Evolutionary conservation across 2,888 invertebrate genomes (phyloP).

Genomic region (Eilema griseolum): DNA sequence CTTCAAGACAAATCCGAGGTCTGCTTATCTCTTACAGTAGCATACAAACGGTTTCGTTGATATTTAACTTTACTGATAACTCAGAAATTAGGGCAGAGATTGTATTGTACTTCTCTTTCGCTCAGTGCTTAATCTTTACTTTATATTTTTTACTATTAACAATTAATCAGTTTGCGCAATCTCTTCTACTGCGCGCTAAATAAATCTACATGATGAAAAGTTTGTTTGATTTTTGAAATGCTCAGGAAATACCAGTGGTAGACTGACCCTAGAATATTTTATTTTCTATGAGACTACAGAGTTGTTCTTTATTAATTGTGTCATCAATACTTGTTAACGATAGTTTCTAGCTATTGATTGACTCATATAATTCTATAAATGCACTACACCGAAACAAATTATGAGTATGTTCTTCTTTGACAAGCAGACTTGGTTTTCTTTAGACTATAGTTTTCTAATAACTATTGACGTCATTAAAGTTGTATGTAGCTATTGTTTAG

Average conservation of each 20-base stretch:
- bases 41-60: constrained; percentile 63
- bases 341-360: not conserved
- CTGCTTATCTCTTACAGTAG: constrained; percentile 61
- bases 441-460: not conserved
- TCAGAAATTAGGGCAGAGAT: constrained; percentile 77
- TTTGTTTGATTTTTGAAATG: not conserved
- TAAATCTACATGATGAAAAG: not conserved
- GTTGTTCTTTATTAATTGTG: not conserved
- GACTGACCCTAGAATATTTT: not conserved
- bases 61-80: constrained; percentile 79
- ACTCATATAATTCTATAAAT: not conserved
- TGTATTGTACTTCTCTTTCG: constrained; percentile 63
- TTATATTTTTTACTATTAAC: constrained; percentile 24
- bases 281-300: not conserved
- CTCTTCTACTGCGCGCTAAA: constrained; percentile 1
- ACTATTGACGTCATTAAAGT: not conserved
- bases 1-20: constrained; percentile 49
- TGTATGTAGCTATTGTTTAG: not conserved
- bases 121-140: constrained; percentile 46
- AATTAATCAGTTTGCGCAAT: not conserved
- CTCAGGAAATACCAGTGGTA: not conserved
- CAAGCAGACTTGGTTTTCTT: not conserved
- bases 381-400: not conserved
- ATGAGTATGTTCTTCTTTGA: not conserved
- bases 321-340: not conserved